Base-by-base conservation (phyloP, 1,140 invertebrate genomes). In the Melipona quadrifasciata region DNA sequence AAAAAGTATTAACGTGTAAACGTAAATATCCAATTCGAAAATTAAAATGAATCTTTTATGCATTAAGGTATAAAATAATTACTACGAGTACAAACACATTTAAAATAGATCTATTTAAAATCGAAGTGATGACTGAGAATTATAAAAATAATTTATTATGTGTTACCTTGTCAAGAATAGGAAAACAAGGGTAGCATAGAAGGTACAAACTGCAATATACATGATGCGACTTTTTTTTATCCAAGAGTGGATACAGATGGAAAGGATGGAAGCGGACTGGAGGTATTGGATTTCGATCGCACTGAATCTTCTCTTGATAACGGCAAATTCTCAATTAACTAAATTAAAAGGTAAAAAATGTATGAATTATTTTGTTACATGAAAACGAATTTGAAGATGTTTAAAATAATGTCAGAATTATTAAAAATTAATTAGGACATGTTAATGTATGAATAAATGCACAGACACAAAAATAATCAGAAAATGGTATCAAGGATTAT, bases 281-380 rank as follows among this genome's bases (percentile, higher is more conserved):
- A 86, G 82, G 70, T 90, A 82, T 85, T 85, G 27, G 88, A 91
- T 85, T 85, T 82, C 61, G 91, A 86, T 72, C 76, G 89, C 53
- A 86, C 19, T n/a, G 88, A 76, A 76, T 91, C 87, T 77, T 93
- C 91, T 70, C 79, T 90, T 10, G 87, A 86, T 8, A 78, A 58
- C n/a, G 78, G 80, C 51, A 89, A 71, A 75, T 57, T 76, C 80
- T 89, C 88, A 39, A 91, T 90, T 31, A 91, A 61, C 92, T 93
- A 76, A 58, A 89, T 91, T 11, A 73, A 86, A 68, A 72, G 78
- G 21, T 76, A 70, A 27, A 65, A 53, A 55, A 31, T 51, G 51
- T 31, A 55, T 57, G 58, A 74, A 55, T 67, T 39, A 61, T 34
- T 58, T 21, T 19, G 2, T 70, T 70, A 16, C 12, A 57, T 17